Percentiles rank a stretch among this genome's conserved stretches.
Evolutionary conservation across 2,888 invertebrate species (phyloP).

Genomic region (Imbricaverruca yamaguchii): DNA sequence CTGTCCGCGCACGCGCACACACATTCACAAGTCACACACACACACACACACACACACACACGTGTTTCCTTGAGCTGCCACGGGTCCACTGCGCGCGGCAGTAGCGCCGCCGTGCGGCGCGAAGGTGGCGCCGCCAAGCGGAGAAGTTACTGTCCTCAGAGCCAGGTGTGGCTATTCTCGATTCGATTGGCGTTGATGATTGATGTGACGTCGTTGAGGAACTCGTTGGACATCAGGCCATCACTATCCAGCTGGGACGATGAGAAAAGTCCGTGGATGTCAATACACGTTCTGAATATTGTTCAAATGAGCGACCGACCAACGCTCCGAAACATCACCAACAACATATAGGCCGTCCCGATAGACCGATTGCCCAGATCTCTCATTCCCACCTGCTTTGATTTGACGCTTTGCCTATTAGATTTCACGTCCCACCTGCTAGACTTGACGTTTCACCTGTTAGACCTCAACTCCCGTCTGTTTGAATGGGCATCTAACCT

Average conservation of each 20-base stretch:
- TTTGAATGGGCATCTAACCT: no score
- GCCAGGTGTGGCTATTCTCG: slow-evolving; percentile 79
- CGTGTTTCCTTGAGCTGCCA: not conserved
- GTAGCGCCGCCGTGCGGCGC: not conserved
- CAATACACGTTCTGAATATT: no score
- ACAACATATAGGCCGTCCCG: no score
- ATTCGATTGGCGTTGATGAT: slow-evolving; percentile 80
- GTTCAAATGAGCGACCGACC: no score
- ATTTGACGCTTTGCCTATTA: no score
- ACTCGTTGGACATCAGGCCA: slow-evolving; percentile 59
- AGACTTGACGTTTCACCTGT: no score
- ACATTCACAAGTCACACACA: not conserved
- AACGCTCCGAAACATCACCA: no score
- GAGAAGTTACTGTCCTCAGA: slow-evolving; percentile 44
- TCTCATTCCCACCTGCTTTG: no score
- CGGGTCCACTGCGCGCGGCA: not conserved
- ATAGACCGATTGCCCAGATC: no score
- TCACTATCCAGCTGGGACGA: not conserved
- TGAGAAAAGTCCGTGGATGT: not conserved
- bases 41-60: not conserved
- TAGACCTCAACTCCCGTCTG: no score
- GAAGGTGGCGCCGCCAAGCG: not conserved
- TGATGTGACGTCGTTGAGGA: slow-evolving; percentile 78
- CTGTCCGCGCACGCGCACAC: not conserved
- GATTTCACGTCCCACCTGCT: no score